Evolutionary conservation across 2,888 invertebrate genomes (phyloP), one percentile per base, ranked within the genome.

Genomic region (Itoplectis maculator): DNA sequence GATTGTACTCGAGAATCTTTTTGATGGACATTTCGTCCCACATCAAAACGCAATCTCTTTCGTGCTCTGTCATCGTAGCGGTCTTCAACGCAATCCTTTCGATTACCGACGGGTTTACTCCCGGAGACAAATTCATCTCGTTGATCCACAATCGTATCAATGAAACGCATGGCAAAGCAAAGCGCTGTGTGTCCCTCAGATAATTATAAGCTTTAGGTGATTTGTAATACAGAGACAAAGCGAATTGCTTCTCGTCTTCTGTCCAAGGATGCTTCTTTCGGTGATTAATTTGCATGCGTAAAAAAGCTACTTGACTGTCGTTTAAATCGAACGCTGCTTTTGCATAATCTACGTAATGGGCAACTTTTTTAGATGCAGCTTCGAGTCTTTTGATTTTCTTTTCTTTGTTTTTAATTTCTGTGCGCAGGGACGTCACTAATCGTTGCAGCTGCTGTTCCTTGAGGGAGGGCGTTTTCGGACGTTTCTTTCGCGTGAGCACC

Each of bases 161-260:
- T 63, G 83, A 81, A 37, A 86, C 78, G 23, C 85, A 86, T 6
- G 90, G 89, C 51, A 90, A 82, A 20, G 79, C 75, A 69, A 89
- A 83, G 51, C 84, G 66, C 74, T 86, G 79, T 15, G 81, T 84
- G n/a, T 82, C 82, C 37, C 82, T 49, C 29, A 89, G 68, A 77
- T 80, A 87, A 35, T 56, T 69, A 75, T 90, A 91, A 2, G 86
- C 82, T 15, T 84, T 75, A 6, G 90, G 90, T 2, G 90, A 89
- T 84, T 84, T 87, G 76, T 89, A 88, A 85, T 81, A 90, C 54
- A 90, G 70, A 20, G 84, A 82, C 9, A 89, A 51, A 45, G 88
- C 86, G 69, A 88, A 83, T 61, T 87, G 81, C 81, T 87, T 87
- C 83, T 89, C 88, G 18, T 85, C 80, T n/a, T 73, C 65, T n/a